A percentile compares a stretch with the other conserved stretches of the same genome.
These are phyloP conservation scores for Hoplostethus atlanticus DNA, from an alignment of 2,797 vertebrate genomes.

Conservation along the genomic window DNA sequence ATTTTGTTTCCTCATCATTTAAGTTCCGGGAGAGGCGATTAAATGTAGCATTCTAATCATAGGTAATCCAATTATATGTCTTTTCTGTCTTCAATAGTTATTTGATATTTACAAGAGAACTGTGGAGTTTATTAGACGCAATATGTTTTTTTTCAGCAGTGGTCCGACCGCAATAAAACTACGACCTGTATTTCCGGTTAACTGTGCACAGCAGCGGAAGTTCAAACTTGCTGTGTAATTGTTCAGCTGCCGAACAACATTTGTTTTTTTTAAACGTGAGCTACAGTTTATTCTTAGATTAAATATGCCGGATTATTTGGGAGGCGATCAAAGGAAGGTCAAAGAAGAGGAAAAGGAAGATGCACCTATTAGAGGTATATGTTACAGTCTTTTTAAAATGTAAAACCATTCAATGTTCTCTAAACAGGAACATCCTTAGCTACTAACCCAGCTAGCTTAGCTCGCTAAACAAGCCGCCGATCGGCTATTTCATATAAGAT, in stretches of 20 bases:
- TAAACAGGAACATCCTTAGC: constrained; percentile 41
- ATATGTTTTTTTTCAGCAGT: not conserved
- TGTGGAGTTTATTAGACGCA: accelerated
- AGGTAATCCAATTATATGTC: accelerated
- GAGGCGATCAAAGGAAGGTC: constrained; percentile 93
- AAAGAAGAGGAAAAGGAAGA: constrained; percentile 97
- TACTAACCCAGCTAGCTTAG: constrained; percentile 39
- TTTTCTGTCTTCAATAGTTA: accelerated
- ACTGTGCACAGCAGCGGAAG: constrained; percentile 59
- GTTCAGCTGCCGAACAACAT: constrained; percentile 18
- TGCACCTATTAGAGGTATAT: constrained; percentile 90
- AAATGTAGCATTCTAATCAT: too few relatives aligned
- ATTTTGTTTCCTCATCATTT: accelerated
- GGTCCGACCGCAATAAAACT: constrained; percentile 27
- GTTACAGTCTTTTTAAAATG: not conserved
- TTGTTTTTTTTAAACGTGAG: not conserved
- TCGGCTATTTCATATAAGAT: too few relatives aligned
- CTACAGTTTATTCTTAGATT: not conserved
- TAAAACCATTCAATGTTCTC: not conserved
- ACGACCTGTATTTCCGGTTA: constrained; percentile 67
- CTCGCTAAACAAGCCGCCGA: not conserved
- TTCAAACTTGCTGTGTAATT: constrained; percentile 88
- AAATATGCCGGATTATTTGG: constrained; percentile 95
- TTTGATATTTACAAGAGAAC: accelerated
- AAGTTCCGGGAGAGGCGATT: constrained; percentile 19